Evolutionary conservation across 2,888 invertebrate genomes (phyloP).

Genomic region (Gasteruption jaculator): DNA sequence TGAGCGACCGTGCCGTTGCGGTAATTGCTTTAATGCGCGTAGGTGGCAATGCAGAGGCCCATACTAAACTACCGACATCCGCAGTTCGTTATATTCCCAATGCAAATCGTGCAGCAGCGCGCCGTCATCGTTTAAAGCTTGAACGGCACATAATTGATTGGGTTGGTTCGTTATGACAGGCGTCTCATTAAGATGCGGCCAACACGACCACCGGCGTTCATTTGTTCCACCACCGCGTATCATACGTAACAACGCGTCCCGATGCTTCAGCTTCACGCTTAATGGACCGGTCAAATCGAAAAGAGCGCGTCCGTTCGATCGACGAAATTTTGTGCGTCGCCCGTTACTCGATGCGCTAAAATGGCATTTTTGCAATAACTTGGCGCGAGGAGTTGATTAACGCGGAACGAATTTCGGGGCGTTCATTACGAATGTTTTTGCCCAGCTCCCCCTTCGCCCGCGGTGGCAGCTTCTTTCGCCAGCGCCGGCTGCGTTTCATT

Average conservation of each 20-base stretch:
- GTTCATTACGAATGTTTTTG: too few relatives aligned
- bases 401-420: too few relatives aligned
- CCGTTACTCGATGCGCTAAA: too few relatives aligned
- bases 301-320: conserved; percentile 7
- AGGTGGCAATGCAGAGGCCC: conserved; percentile 31
- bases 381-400: too few relatives aligned
- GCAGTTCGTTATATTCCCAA: conserved; percentile 41
- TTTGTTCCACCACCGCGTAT: conserved; percentile 39
- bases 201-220: conserved; percentile 35
- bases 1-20: conserved; percentile 29
- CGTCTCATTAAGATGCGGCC: conserved; percentile 47
- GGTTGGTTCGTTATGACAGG: conserved; percentile 47
- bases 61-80: conserved; percentile 29
- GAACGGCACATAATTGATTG: conserved; percentile 43
- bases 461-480: too few relatives aligned
- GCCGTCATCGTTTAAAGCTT: conserved; percentile 14
- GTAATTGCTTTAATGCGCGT: conserved; percentile 43
- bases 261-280: too few relatives aligned
- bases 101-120: conserved; percentile 33
- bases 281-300: conserved; percentile 16
- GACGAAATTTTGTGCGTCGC: too few relatives aligned
- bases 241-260: too few relatives aligned
- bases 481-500: too few relatives aligned
- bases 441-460: conserved; percentile 1
- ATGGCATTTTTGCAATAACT: too few relatives aligned